Evolutionary conservation across 2,113 vertebrate species (phyloP), one percentile per base, ranked within the genome.

Genomic region (Pyxicephalus adspersus): DNA sequence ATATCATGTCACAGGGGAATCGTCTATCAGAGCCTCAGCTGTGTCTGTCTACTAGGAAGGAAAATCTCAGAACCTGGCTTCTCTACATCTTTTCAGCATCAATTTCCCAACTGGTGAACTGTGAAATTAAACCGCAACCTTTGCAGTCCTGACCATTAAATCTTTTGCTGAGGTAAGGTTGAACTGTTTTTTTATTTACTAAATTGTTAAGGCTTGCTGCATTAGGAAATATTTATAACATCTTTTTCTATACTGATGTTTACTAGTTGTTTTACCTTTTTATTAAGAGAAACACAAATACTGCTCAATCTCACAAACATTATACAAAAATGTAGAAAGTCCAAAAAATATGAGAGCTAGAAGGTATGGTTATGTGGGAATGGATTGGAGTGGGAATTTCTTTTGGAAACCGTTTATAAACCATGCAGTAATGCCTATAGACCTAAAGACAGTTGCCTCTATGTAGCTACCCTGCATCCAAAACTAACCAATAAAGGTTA

Each of bases 71-170:
- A 75, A 66, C 61, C 63, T 74, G 60, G 70, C 79, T 82, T 38
- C 72, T 82, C 70, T 75, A 63, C 80, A 82, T 82, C 70, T 75
- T 75, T 82, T 75, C 70, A 61, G 80, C 80, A 82, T 82, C 80
- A 82, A 75, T 82, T 82, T 82, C 80, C 80, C 71, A 31, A 82
- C 80, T 75, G 80, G 80, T 82, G 80, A 82, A 82, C 80, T 82
- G 80, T 82, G 80, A 82, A 82, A 82, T 82, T 82, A 82, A 82
- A 82, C 71, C 52, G 80, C 80, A 82, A 82, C 80, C 80, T 82
- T 66, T 63, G 29, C 80, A 82, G 80, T 66, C 66, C 80, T 81
- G 63, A 81, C 80, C 71, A 82, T 82, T 82, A 82, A 82, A 82
- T 82, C 70, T 82, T 81, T 82, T 82, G 80, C 80, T 82, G 80